Percentiles rank a stretch among this genome's conserved stretches.
Evolutionary conservation across 2,113 vertebrate species (phyloP).

Genomic region (Osmerus mordax): DNA sequence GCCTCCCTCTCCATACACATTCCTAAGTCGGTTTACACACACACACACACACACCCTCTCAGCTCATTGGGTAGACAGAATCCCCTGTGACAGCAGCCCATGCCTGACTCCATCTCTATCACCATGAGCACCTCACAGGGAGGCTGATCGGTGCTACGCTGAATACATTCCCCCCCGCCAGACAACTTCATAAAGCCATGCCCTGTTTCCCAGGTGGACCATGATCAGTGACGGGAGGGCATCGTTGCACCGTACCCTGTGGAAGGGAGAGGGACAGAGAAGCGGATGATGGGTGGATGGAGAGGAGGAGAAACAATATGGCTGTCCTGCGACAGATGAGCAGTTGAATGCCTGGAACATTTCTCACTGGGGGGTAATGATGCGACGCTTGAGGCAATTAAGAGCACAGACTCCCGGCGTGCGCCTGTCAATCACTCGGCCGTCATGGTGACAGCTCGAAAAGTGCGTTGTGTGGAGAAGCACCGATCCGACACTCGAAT

Average conservation of each 20-base stretch:
- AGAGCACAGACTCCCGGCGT: too few relatives aligned
- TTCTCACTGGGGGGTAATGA: conserved; percentile 52
- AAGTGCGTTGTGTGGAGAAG: conserved; percentile 14
- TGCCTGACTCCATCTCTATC: conserved; percentile 48
- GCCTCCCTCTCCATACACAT: not conserved
- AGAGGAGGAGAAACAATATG: conserved; percentile 49
- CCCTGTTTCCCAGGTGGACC: conserved; percentile 52
- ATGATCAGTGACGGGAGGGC: conserved; percentile 48
- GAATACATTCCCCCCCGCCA: conserved; percentile 41
- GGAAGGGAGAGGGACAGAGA: not conserved
- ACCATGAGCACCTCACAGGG: conserved; percentile 48
- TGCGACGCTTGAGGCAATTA: conserved; percentile 29
- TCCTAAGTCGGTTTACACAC: not conserved
- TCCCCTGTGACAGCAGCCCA: conserved; percentile 37
- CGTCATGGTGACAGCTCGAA: conserved; percentile 43
- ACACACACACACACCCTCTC: not conserved
- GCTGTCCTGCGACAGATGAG: conserved; percentile 40
- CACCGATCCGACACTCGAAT: too few relatives aligned
- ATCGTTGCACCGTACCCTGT: conserved; percentile 17
- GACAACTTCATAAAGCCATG: conserved; percentile 54
- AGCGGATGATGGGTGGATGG: conserved; percentile 2
- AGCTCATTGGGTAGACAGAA: not conserved
- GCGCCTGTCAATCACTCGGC: conserved; percentile 52
- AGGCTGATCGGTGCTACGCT: conserved; percentile 23
- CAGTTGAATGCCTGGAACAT: conserved; percentile 35